Percentiles rank a stretch among this genome's conserved stretches.
These are phyloP conservation scores for Netelia inedita DNA, from an alignment of 2,888 invertebrate species.

Conservation along the genomic window DNA sequence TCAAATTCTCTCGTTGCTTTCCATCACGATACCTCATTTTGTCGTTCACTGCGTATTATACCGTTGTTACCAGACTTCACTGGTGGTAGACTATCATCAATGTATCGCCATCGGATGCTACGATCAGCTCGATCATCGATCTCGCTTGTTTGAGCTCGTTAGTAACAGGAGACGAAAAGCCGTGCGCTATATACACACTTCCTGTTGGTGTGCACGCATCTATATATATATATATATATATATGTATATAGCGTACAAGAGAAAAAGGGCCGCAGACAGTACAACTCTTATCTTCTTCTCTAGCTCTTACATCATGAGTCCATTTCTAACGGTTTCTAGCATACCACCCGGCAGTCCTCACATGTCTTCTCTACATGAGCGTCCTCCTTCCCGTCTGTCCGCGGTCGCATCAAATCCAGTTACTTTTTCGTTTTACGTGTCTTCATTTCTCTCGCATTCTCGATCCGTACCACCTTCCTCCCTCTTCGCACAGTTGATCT, in stretches of 20 bases:
- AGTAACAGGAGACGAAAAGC: constrained; percentile 55
- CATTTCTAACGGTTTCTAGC: constrained; percentile 58
- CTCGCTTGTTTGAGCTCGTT: constrained; percentile 61
- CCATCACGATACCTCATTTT: background rate
- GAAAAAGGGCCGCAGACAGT: constrained; percentile 36
- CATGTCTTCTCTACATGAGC: constrained; percentile 17
- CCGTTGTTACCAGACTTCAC: constrained; percentile 16
- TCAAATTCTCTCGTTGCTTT: background rate
- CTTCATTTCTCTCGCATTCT: constrained; percentile 12
- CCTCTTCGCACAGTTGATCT: constrained; percentile 1
- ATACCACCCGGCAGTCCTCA: constrained; percentile 43
- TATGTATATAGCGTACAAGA: background rate
- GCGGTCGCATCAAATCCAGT: constrained; percentile 48
- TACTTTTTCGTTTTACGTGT: constrained; percentile 23
- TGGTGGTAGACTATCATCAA: background rate
- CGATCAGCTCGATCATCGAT: constrained; percentile 62
- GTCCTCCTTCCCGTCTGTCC: constrained; percentile 13
- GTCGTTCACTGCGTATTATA: constrained; percentile 6
- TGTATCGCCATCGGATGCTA: constrained; percentile 16
- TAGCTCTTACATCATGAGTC: constrained; percentile 29
- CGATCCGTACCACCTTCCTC: background rate
- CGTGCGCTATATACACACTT: constrained; percentile 1
- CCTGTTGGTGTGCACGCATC: background rate
- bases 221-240: background rate
- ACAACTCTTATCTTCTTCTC: constrained; percentile 41